Conservation (phyloP, 2,113 vertebrate species). For the Terrapene triunguis region DNA sequence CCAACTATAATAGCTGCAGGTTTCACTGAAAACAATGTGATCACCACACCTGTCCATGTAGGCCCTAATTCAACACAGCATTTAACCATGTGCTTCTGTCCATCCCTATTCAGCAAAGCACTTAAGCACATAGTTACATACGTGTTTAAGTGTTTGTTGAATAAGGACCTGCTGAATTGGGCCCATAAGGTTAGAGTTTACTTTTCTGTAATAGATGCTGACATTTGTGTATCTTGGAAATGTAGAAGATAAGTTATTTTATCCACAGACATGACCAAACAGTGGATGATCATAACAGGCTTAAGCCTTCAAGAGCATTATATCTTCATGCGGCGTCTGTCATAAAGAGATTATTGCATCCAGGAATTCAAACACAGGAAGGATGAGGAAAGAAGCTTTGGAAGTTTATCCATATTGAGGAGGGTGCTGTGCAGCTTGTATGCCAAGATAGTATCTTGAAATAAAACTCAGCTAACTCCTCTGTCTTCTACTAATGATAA, state of each 20-base stretch:
- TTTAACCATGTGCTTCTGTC: not conserved
- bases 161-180: not conserved
- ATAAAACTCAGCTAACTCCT: not conserved
- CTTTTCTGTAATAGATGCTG: accelerated
- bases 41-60: not conserved
- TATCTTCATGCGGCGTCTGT: not conserved
- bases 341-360: not conserved
- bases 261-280: not conserved
- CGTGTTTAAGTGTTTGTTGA: not conserved
- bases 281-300: accelerated
- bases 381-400: not conserved
- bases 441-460: not conserved
- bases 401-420: not conserved
- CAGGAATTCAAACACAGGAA: not conserved
- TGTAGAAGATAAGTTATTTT: not conserved
- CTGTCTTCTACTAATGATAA: not conserved
- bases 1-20: constrained; percentile 1
- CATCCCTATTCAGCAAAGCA: not conserved
- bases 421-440: not conserved
- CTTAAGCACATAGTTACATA: not conserved
- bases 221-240: not conserved
- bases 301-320: accelerated
- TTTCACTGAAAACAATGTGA: constrained; percentile 20
- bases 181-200: not conserved
- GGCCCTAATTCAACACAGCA: not conserved